Evolutionary conservation across 1,140 invertebrate genomes (phyloP), one percentile per base, ranked within the genome.

Genomic region (Reticulitermes speratus): DNA sequence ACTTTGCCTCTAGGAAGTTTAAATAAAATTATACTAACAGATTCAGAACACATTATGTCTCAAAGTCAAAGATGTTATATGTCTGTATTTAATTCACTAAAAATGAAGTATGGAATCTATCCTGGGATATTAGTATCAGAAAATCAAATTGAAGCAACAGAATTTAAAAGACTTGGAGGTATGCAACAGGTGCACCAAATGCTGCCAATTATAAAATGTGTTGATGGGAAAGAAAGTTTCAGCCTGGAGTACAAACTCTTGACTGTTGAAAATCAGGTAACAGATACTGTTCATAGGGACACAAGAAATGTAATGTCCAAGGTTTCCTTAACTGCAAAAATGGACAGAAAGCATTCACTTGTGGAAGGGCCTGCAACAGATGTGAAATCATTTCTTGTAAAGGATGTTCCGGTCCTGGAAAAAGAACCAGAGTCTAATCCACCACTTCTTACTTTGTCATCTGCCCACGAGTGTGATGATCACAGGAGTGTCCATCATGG

Each of bases 21-120:
- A 88, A 8, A 89, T 87, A 86, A 87, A 87, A 45, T 90, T 89
- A 87, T 83, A 81, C 82, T 65, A 75, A 12, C 85, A 87, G 23
- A 81, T 83, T 59, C 69, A 25, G 25, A 88, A 86, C 75, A 87
- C 48, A 55, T 86, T 83, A n/a, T 86, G 44, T 84, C 44, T n/a
- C 19, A 87, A 88, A 84, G 88, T 87, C 45, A 14, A n/a, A 21
- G 25, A 86, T 1, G 0, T 14, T 86, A 69, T 9, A 86, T 75
- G 81, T 44, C 48, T 2, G 30, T 65, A 69, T 44, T 65, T 44
- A 86, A 86, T 75, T 86, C 85, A 30, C 38, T 75, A 44, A 81
- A 45, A 25, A 14, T 86, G 3, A 82, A 75, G 44, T 44, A 86
- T 30, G 45, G 32, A 19, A 30, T 75, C 38, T 86, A 81, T 75